Percentiles rank a stretch among this genome's conserved stretches.
These are phyloP conservation scores for Drosophila pseudotakahashii DNA, from an alignment of 2,888 invertebrate genomes.

Conservation along the genomic window DNA sequence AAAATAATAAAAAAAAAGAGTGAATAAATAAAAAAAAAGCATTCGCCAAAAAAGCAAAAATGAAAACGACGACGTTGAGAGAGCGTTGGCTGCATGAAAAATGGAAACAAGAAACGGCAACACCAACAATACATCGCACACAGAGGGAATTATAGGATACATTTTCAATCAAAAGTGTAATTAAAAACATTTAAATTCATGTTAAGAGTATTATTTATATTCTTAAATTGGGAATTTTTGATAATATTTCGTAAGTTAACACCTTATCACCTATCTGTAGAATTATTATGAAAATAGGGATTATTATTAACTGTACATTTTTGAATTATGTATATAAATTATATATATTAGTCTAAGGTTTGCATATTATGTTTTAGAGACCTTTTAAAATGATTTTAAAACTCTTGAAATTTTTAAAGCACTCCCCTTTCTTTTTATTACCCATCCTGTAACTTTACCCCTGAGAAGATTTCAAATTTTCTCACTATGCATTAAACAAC, in stretches of 20 bases:
- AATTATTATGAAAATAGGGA: too few species aligned
- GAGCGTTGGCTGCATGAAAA: slow-evolving; percentile 68
- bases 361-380: too few species aligned
- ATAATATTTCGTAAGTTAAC: too few species aligned
- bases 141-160: slow-evolving; percentile 4
- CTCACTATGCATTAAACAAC: not conserved
- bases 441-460: not conserved
- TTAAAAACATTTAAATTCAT: not conserved
- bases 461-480: not conserved
- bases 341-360: too few species aligned
- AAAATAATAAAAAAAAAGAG: slow-evolving; percentile 13
- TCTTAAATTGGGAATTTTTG: too few species aligned
- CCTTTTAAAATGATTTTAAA: too few species aligned
- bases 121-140: slow-evolving; percentile 35
- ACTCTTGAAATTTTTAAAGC: too few species aligned
- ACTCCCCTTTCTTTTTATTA: too few species aligned
- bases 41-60: slow-evolving; percentile 76
- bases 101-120: slow-evolving; percentile 70
- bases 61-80: slow-evolving; percentile 49
- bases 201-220: too few species aligned
- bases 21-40: slow-evolving; percentile 34
- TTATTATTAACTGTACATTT: too few species aligned
- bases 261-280: too few species aligned
- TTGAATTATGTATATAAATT: too few species aligned
- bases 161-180: not conserved